These are phyloP conservation scores for Zosterops lateralis DNA, from an alignment of 2,113 vertebrate genomes.

Conservation along the genomic window DNA sequence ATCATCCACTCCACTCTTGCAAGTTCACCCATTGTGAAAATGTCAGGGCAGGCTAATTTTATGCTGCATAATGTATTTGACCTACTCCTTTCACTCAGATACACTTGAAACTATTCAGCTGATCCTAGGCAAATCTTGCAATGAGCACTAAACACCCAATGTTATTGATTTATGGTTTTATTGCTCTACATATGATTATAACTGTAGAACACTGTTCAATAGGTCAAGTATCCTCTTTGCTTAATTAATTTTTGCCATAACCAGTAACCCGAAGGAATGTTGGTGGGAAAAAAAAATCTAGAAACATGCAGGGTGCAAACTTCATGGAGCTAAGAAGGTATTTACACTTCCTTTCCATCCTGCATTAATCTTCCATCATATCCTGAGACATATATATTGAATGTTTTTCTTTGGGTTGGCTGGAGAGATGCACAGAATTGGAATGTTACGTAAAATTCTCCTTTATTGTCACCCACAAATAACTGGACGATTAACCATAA, in stretches of 20 bases:
- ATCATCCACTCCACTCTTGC: background rate
- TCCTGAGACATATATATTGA: background rate
- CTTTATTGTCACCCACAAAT: background rate
- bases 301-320: background rate
- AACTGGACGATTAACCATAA: background rate
- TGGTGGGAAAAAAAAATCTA: background rate
- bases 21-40: background rate
- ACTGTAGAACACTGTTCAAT: background rate
- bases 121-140: conserved; percentile 34
- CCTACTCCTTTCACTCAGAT: background rate
- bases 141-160: background rate
- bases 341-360: background rate
- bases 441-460: background rate
- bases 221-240: conserved; percentile 19
- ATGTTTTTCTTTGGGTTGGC: background rate
- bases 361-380: background rate
- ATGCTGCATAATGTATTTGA: conserved; percentile 5
- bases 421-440: background rate
- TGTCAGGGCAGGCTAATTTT: background rate
- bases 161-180: conserved; percentile 43
- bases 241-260: conserved; percentile 39
- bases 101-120: background rate
- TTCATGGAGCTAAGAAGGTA: background rate
- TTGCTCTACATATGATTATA: conserved; percentile 4
- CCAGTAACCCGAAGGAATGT: background rate